Evolutionary conservation across 2,888 invertebrate genomes (phyloP).

Genomic region (Sarcophaga variegata): DNA sequence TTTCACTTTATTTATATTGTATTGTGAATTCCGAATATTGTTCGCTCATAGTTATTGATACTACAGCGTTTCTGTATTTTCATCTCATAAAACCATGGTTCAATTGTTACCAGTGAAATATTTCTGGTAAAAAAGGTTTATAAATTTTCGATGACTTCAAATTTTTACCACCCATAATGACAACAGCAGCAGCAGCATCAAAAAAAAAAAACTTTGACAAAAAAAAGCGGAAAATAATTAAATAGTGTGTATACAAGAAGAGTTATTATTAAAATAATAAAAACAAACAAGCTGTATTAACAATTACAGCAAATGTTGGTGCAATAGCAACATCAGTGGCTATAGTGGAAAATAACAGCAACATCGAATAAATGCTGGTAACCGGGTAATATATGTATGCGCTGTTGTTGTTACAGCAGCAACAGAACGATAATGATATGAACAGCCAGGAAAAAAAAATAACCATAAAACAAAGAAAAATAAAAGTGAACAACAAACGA

Average conservation of each 20-base stretch:
- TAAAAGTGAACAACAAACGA: constrained; percentile 67
- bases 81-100: not conserved
- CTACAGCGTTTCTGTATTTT: too few species aligned
- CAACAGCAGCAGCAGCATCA: constrained; percentile 47
- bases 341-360: not conserved
- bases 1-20: too few species aligned
- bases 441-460: constrained; percentile 44
- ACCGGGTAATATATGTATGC: constrained; percentile 56
- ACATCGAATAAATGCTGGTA: constrained; percentile 41
- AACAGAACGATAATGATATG: constrained; percentile 43
- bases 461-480: constrained; percentile 55
- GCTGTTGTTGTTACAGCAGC: constrained; percentile 11
- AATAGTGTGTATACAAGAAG: constrained; percentile 52
- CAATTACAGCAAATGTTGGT: constrained; percentile 57
- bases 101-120: constrained; percentile 33
- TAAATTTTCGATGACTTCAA: constrained; percentile 58
- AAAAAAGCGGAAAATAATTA: constrained; percentile 32
- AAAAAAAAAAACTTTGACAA: not conserved
- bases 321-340: constrained; percentile 38
- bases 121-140: constrained; percentile 38
- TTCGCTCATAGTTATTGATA: not conserved
- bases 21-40: constrained; percentile 14
- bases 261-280: constrained; percentile 69
- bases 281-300: constrained; percentile 66
- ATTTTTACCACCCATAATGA: constrained; percentile 68